Percentiles rank a stretch among this genome's conserved stretches.
Evolutionary conservation across 2,113 vertebrate genomes (phyloP).

Genomic region (Myrmophylax atrothorax): DNA sequence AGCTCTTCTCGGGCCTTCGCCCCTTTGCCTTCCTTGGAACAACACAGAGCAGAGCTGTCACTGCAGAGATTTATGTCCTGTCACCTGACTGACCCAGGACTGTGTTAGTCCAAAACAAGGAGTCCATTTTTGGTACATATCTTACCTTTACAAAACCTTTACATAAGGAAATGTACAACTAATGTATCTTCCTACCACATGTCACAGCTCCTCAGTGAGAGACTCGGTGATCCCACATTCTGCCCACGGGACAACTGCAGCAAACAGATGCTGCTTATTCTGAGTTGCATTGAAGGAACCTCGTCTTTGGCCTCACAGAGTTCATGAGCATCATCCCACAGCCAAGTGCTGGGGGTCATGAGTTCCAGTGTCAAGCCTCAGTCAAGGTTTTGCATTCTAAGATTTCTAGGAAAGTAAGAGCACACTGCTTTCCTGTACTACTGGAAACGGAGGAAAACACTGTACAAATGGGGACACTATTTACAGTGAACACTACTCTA

Average conservation of each 20-base stretch:
- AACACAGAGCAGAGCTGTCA: background rate
- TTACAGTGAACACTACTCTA: background rate
- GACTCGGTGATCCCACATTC: background rate
- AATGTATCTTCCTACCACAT: background rate
- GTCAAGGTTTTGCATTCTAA: background rate
- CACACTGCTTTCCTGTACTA: background rate
- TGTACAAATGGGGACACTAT: rapidly evolving
- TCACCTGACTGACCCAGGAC: background rate
- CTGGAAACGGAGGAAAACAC: rapidly evolving
- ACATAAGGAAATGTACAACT: background rate
- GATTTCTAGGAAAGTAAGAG: background rate
- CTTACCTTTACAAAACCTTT: background rate
- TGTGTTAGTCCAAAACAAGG: background rate
- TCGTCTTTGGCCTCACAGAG: background rate
- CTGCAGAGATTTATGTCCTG: background rate
- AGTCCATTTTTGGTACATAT: background rate
- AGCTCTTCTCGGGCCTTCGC: background rate
- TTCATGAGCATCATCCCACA: background rate
- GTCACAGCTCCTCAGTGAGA: background rate
- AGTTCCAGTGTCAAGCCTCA: background rate
- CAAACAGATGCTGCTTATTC: background rate
- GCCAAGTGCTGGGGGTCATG: background rate
- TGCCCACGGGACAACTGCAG: background rate
- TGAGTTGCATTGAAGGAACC: background rate
- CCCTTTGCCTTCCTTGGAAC: background rate